A percentile compares a stretch with the other conserved stretches of the same genome.
Evolutionary conservation across 2,888 invertebrate species (phyloP).

Genomic region (Hirtodrosophila duncani): DNA sequence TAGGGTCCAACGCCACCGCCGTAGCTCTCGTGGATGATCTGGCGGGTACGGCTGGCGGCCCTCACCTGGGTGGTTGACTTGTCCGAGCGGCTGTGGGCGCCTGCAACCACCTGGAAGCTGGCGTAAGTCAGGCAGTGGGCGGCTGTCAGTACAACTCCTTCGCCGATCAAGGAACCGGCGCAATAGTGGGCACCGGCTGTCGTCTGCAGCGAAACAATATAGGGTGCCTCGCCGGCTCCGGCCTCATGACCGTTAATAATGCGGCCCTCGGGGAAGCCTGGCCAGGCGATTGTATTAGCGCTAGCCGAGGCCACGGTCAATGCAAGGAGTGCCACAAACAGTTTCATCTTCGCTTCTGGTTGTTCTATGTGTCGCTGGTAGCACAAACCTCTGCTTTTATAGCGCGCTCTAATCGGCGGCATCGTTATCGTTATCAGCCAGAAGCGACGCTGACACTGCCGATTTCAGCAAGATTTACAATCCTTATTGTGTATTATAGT

Average conservation of each 20-base stretch:
- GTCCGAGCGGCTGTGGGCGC: conserved; percentile 71
- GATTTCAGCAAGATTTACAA: conserved; percentile 42
- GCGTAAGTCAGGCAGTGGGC: conserved; percentile 67
- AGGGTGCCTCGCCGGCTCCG: conserved; percentile 76
- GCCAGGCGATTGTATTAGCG: conserved; percentile 37
- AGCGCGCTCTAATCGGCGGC: conserved; percentile 1
- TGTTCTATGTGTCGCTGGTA: conserved; percentile 10
- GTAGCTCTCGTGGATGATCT: conserved; percentile 71
- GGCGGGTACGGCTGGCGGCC: conserved; percentile 34
- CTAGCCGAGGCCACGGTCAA: conserved; percentile 52
- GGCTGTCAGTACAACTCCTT: conserved; percentile 75
- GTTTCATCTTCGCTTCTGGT: conserved; percentile 54
- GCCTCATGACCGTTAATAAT: conserved; percentile 76
- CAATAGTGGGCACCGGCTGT: conserved; percentile 66
- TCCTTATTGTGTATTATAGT: conserved; percentile 28
- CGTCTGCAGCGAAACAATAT: conserved; percentile 76
- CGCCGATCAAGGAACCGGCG: conserved; percentile 76
- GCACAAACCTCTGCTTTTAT: conserved; percentile 10
- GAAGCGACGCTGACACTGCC: background rate
- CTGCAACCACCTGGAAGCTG: conserved; percentile 73
- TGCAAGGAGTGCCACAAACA: conserved; percentile 53
- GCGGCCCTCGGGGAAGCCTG: conserved; percentile 66
- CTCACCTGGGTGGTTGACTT: conserved; percentile 55
- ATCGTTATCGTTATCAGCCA: conserved; percentile 35
- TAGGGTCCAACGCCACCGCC: conserved; percentile 78